Evolutionary conservation across 1,140 invertebrate species (phyloP).

Genomic region (Orius laevigatus): DNA sequence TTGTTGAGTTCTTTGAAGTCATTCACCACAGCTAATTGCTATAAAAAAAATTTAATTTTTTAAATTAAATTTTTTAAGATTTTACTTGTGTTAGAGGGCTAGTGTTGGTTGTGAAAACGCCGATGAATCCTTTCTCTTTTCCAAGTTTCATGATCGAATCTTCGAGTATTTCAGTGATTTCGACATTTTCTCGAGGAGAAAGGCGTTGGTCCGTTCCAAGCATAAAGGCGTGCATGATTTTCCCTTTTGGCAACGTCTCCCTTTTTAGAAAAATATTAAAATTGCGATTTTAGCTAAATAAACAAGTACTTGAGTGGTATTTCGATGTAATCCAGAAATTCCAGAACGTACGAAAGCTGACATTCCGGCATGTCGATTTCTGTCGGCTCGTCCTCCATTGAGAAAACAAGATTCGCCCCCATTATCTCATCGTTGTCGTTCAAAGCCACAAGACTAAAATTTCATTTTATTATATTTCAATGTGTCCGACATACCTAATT

Average conservation of each 20-base stretch:
- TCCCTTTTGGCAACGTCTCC: constrained; percentile 43
- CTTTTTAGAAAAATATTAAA: constrained; percentile 22
- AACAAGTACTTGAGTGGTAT: constrained; percentile 40
- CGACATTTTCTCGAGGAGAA: constrained; percentile 51
- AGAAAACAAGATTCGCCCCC: constrained; percentile 59
- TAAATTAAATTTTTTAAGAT: background rate
- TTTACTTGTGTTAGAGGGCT: constrained; percentile 65
- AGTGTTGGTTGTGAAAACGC: constrained; percentile 72
- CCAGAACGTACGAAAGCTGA: constrained; percentile 52
- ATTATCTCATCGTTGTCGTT: constrained; percentile 26
- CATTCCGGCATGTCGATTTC: constrained; percentile 40
- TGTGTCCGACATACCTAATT: constrained; percentile 27
- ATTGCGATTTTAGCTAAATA: background rate
- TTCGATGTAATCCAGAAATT: constrained; percentile 61
- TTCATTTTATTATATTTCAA: too few relatives aligned
- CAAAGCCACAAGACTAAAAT: background rate
- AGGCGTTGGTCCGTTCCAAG: constrained; percentile 54
- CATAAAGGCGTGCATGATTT: constrained; percentile 69
- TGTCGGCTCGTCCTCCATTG: constrained; percentile 53
- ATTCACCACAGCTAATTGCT: constrained; percentile 65
- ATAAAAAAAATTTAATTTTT: constrained; percentile 24
- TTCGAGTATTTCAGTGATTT: constrained; percentile 60
- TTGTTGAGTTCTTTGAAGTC: constrained; percentile 59
- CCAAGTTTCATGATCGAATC: constrained; percentile 49
- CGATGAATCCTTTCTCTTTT: constrained; percentile 41